Percentiles rank a stretch among this genome's conserved stretches.
Evolutionary conservation across 2,113 vertebrate genomes (phyloP).

Genomic region (Porphyrio hochstetteri): DNA sequence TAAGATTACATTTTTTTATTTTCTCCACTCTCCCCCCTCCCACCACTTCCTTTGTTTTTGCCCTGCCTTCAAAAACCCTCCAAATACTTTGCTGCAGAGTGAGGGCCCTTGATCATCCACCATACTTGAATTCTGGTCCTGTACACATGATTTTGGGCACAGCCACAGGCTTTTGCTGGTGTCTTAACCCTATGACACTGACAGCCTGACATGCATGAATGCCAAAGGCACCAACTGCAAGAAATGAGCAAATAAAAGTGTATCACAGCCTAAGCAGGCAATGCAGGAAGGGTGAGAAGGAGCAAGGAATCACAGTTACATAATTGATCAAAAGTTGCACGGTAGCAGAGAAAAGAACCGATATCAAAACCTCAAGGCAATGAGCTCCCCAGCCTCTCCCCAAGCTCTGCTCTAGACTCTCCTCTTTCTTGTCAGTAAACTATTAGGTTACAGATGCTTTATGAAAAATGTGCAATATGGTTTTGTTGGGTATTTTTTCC

Average conservation of each 20-base stretch:
- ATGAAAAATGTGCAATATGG: neutral
- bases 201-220: neutral
- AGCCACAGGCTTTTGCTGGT: neutral
- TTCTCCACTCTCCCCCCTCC: neutral
- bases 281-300: neutral
- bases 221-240: neutral
- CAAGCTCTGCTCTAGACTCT: neutral
- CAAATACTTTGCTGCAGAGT: neutral
- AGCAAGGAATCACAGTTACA: neutral
- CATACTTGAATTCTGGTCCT: neutral
- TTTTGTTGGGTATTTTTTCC: neutral
- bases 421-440: neutral
- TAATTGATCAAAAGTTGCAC: neutral
- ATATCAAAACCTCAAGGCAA: neutral
- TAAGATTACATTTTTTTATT: neutral
- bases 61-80: neutral
- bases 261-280: neutral
- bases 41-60: neutral
- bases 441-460: neutral
- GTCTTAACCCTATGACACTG: neutral
- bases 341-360: neutral
- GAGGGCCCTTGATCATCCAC: fast-evolving
- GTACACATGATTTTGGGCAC: neutral
- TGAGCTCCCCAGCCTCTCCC: neutral
- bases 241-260: neutral